A percentile compares a stretch with the other conserved stretches of the same genome.
Evolutionary conservation across 2,113 vertebrate genomes (phyloP).

Genomic region (Lucifuga dentata): DNA sequence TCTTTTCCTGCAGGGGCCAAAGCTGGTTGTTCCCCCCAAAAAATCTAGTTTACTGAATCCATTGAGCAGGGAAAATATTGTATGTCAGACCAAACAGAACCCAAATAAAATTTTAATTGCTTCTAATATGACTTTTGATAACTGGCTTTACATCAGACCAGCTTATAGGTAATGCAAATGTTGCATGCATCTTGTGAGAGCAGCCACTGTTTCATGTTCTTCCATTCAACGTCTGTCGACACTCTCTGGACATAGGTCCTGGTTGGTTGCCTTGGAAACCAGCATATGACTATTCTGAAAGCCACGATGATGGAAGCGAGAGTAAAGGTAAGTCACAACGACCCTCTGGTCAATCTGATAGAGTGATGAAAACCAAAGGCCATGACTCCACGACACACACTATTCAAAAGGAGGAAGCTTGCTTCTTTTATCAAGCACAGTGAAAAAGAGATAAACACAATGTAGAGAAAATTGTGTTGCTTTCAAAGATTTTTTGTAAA

Average conservation of each 20-base stretch:
- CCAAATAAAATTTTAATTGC: constrained; percentile 1
- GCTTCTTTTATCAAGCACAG: constrained; percentile 20
- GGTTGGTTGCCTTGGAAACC: constrained; percentile 83
- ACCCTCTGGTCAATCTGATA: constrained; percentile 64
- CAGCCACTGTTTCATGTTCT: constrained; percentile 50
- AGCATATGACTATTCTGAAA: constrained; percentile 79
- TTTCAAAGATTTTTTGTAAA: constrained; percentile 33
- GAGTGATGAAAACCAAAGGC: constrained; percentile 65
- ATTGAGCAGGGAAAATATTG: constrained; percentile 48
- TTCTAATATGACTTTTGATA: neutral
- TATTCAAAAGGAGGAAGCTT: constrained; percentile 17
- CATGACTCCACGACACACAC: constrained; percentile 24
- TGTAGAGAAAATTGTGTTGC: constrained; percentile 28
- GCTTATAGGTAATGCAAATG: constrained; percentile 20
- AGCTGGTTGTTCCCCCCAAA: constrained; percentile 33
- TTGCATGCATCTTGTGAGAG: constrained; percentile 21
- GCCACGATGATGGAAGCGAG: constrained; percentile 45
- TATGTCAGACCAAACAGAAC: constrained; percentile 7
- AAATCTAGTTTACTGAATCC: constrained; percentile 49
- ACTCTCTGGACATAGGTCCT: constrained; percentile 76
- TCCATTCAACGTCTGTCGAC: constrained; percentile 70
- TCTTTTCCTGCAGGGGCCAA: constrained; percentile 49
- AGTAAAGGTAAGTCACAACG: constrained; percentile 72
- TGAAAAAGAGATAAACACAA: constrained; percentile 40
- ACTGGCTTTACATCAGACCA: neutral